Evolutionary conservation across 2,888 invertebrate species (phyloP).

Genomic region (Pseudococcus viburni): DNA sequence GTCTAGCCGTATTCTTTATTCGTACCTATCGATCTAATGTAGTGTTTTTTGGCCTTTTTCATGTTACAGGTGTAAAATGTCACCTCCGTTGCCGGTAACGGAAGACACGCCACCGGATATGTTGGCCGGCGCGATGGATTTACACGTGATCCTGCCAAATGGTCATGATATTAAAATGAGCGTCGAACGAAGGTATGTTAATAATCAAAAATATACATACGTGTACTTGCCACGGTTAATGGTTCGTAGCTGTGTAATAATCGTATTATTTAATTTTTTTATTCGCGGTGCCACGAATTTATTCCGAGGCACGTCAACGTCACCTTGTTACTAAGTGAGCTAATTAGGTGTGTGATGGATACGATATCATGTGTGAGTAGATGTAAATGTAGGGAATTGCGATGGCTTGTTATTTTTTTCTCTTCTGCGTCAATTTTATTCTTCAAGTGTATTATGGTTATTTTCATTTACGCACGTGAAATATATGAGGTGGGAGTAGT

Average conservation of each 20-base stretch:
- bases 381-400: neutral
- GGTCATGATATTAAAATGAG: constrained; percentile 74
- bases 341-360: neutral
- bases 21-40: neutral
- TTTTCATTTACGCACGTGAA: no score
- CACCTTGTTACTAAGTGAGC: constrained; percentile 6
- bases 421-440: neutral
- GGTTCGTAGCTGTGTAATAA: neutral
- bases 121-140: constrained; percentile 80
- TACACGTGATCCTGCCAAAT: constrained; percentile 77
- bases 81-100: constrained; percentile 74
- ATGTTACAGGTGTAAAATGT: constrained; percentile 68
- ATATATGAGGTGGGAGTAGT: no score
- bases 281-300: neutral
- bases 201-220: neutral
- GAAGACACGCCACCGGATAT: constrained; percentile 81
- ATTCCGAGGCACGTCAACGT: neutral
- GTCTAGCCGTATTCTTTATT: neutral
- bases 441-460: neutral
- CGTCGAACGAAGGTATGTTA: constrained; percentile 74
- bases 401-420: neutral
- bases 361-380: neutral
- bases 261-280: neutral
- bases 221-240: neutral
- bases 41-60: neutral